Conservation (phyloP, 2,888 invertebrate species). For the Tethea ocularis region DNA sequence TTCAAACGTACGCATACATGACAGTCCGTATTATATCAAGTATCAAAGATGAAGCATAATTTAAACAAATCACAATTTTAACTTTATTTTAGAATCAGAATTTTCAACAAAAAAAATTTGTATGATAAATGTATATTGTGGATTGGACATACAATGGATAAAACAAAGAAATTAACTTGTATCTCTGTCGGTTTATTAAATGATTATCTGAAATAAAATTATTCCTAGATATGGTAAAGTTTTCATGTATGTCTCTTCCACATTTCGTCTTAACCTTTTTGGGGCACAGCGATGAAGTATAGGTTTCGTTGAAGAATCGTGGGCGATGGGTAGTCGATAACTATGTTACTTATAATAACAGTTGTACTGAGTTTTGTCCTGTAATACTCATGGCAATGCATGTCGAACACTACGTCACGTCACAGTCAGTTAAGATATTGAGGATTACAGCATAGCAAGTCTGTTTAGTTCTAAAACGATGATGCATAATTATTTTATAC, state of each 20-base stretch:
- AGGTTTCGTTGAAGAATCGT: slow-evolving; percentile 28
- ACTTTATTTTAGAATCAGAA: slow-evolving; percentile 26
- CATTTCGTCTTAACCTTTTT: slow-evolving; percentile 31
- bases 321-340: slow-evolving; percentile 29
- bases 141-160: slow-evolving; percentile 43
- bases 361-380: slow-evolving; percentile 45
- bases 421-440: slow-evolving; percentile 67
- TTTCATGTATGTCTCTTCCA: slow-evolving; percentile 49
- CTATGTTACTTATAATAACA: slow-evolving; percentile 30
- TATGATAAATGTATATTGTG: slow-evolving; percentile 38
- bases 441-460: slow-evolving; percentile 60
- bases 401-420: slow-evolving; percentile 68
- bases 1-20: slow-evolving; percentile 27
- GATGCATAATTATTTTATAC: slow-evolving; percentile 81
- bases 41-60: slow-evolving; percentile 35
- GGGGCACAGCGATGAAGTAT: slow-evolving; percentile 13
- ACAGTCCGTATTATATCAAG: slow-evolving; percentile 21
- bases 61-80: slow-evolving; percentile 22
- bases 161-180: background rate
- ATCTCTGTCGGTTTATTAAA: slow-evolving; percentile 6
- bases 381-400: slow-evolving; percentile 70
- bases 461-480: slow-evolving; percentile 72
- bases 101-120: slow-evolving; percentile 10
- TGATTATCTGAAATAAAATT: slow-evolving; percentile 10
- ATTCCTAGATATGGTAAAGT: slow-evolving; percentile 21